These are phyloP conservation scores for Rhinogobius similis DNA, from an alignment of 2,113 vertebrate species.

Conservation along the genomic window DNA sequence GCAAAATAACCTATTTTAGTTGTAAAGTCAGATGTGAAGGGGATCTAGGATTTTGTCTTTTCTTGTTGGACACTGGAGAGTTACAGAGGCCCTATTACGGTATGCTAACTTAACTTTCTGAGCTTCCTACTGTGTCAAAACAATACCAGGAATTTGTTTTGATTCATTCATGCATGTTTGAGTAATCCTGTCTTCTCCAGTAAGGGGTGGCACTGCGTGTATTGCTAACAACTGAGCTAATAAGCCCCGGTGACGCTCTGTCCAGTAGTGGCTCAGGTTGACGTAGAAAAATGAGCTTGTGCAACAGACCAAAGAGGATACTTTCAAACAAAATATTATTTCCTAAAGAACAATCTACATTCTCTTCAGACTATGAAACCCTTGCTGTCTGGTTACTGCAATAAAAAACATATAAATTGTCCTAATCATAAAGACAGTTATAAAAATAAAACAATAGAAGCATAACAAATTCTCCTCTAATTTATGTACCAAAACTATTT, in stretches of 20 bases:
- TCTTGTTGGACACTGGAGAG: conserved; percentile 1
- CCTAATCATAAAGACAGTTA: neutral
- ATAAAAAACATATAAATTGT: neutral
- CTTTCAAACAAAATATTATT: neutral
- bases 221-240: neutral
- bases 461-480: neutral
- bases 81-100: neutral
- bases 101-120: conserved; percentile 1
- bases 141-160: conserved; percentile 2
- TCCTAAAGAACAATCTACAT: neutral
- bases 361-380: neutral
- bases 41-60: conserved; percentile 2
- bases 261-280: neutral
- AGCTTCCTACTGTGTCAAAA: conserved; percentile 4
- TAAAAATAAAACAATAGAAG: neutral
- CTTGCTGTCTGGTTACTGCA: neutral
- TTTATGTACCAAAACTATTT: neutral
- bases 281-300: neutral
- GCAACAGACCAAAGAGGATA: neutral
- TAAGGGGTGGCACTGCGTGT: neutral
- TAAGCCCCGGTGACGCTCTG: neutral
- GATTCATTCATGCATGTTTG: conserved; percentile 1
- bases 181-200: neutral
- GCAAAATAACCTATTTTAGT: neutral
- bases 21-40: neutral